A percentile compares a stretch with the other conserved stretches of the same genome.
These are phyloP conservation scores for Agrochola lychnidis DNA, from an alignment of 2,888 invertebrate genomes.

Conservation along the genomic window DNA sequence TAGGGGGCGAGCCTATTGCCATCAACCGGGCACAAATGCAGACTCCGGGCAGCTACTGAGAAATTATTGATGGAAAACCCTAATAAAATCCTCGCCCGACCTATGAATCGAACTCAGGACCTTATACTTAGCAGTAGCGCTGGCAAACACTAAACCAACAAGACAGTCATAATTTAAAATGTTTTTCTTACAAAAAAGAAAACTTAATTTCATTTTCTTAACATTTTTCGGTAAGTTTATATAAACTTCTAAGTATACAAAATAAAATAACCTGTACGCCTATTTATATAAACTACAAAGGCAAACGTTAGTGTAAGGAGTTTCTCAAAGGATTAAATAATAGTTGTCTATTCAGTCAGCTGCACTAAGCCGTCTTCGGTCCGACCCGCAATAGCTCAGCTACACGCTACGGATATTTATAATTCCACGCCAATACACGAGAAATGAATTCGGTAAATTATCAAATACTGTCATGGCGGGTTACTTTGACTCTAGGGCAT, in stretches of 20 bases:
- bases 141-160: too few species aligned
- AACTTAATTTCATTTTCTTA: too few species aligned
- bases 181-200: too few species aligned
- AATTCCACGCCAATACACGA: constrained; percentile 48
- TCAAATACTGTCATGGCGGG: background rate
- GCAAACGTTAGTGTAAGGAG: constrained; percentile 2
- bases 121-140: too few species aligned
- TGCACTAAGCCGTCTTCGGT: constrained; percentile 41
- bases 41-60: too few species aligned
- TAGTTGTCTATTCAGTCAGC: constrained; percentile 34
- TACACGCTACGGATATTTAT: constrained; percentile 58
- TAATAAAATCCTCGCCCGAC: too few species aligned
- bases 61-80: too few species aligned
- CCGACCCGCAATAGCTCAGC: constrained; percentile 40
- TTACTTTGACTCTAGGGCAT: too few species aligned
- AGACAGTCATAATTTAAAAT: too few species aligned
- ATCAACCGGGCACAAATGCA: too few species aligned
- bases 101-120: too few species aligned
- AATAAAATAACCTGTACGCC: background rate
- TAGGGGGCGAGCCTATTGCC: too few species aligned
- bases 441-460: constrained; percentile 18
- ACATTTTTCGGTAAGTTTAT: background rate
- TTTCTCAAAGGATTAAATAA: constrained; percentile 43
- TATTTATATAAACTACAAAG: background rate
- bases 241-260: background rate